A percentile compares a stretch with the other conserved stretches of the same genome.
Evolutionary conservation across 2,888 invertebrate species (phyloP).

Genomic region (Herminia tarsipennalis): DNA sequence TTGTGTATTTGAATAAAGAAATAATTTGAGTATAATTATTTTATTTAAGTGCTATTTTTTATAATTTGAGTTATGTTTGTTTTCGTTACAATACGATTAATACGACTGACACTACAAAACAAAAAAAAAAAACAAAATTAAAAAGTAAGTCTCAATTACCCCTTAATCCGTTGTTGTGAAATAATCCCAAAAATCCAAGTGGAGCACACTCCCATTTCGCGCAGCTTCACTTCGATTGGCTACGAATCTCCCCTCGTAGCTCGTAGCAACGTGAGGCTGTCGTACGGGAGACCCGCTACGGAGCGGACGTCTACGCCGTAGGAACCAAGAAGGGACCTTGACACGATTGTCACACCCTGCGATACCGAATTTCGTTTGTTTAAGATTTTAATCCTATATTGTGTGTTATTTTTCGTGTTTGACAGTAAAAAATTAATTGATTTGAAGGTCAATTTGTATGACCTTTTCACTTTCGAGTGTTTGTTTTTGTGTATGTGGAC

Average conservation of each 20-base stretch:
- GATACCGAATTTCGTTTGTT: slow-evolving; percentile 48
- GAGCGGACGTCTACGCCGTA: slow-evolving; percentile 79
- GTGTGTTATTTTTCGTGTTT: slow-evolving; percentile 26
- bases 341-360: slow-evolving; percentile 75
- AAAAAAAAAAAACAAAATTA: slow-evolving; percentile 20
- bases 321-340: slow-evolving; percentile 65
- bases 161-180: slow-evolving; percentile 50
- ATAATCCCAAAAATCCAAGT: slow-evolving; percentile 56
- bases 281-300: slow-evolving; percentile 79
- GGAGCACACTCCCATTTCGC: slow-evolving; percentile 67
- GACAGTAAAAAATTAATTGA: slow-evolving; percentile 25
- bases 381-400: slow-evolving; percentile 36
- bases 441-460: slow-evolving; percentile 11
- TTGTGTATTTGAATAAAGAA: too few relatives aligned
- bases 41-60: too few relatives aligned
- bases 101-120: too few relatives aligned
- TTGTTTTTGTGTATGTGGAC: slow-evolving; percentile 59
- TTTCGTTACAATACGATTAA: too few relatives aligned
- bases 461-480: slow-evolving; percentile 41
- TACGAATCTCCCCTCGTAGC: slow-evolving; percentile 81
- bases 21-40: too few relatives aligned
- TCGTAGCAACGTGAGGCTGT: slow-evolving; percentile 83
- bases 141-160: slow-evolving; percentile 27
- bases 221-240: slow-evolving; percentile 84
- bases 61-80: too few relatives aligned